Evolutionary conservation across 2,113 vertebrate species (phyloP).

Genomic region (Oncorhynchus mykiss): DNA sequence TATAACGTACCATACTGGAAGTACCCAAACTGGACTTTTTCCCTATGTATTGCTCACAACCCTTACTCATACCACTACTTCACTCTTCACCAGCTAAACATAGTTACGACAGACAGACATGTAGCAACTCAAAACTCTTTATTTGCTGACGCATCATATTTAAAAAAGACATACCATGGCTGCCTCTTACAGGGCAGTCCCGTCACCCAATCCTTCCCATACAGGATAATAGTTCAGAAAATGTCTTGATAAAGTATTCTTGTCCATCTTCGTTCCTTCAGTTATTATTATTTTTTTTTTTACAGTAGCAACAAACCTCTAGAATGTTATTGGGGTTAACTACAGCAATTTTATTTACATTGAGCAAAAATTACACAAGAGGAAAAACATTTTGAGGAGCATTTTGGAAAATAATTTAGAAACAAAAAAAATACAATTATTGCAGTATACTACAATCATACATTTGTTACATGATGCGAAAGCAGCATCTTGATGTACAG

Average conservation of each 20-base stretch:
- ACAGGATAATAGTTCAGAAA: slow-evolving; percentile 64
- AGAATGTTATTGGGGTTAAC: slow-evolving; percentile 84
- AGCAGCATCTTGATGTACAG: slow-evolving; percentile 88
- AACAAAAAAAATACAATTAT: slow-evolving; percentile 86
- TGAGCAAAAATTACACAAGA: slow-evolving; percentile 82
- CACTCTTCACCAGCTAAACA: too few species aligned
- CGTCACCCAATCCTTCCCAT: slow-evolving; percentile 14
- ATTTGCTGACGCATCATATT: slow-evolving; percentile 71
- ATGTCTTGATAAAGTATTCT: slow-evolving; percentile 79
- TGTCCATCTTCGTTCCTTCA: slow-evolving; percentile 62
- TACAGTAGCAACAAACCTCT: slow-evolving; percentile 61
- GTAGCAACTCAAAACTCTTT: slow-evolving; percentile 33
- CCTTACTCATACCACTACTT: too few species aligned
- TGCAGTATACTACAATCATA: slow-evolving; percentile 97
- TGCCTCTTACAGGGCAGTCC: slow-evolving; percentile 58
- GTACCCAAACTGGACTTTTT: too few species aligned
- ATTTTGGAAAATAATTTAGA: slow-evolving; percentile 91
- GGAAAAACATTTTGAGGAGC: slow-evolving; percentile 54
- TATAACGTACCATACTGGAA: too few species aligned
- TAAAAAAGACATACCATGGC: slow-evolving; percentile 67
- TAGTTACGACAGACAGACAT: slow-evolving; percentile 2
- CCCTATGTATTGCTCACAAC: too few species aligned
- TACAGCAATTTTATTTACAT: slow-evolving; percentile 92
- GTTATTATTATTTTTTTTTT: slow-evolving; percentile 16
- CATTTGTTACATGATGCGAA: slow-evolving; percentile 89